Base-by-base conservation (phyloP, 2,113 vertebrate genomes). In the Bolborhynchus lineola region DNA sequence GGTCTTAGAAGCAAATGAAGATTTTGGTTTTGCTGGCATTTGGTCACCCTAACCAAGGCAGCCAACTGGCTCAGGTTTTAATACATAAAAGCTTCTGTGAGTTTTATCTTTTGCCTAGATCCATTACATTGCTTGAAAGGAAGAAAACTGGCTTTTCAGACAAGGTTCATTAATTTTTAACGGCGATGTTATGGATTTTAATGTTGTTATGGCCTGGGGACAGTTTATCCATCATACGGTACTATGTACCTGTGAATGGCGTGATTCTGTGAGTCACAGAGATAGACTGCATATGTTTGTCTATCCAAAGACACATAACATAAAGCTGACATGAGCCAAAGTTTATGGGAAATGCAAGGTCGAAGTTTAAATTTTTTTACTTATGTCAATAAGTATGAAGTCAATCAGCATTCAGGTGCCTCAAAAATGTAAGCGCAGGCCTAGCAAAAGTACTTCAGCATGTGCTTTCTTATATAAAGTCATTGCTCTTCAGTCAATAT, bases 51-150 rank as follows among this genome's bases (percentile, higher is more conserved):
- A 92, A 93, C 76, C 72, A 86, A 88, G 83, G 86, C 90, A 96
- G 95, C 95, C 97, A 97, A 95, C 88, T 96, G 96, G 93, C 95
- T 96, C 88, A 80, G 50, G 31, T 76, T 97, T 95, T 77, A 94
- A 70, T 53, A 86, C 62, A 86, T 46, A 91, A 88, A 97, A 85
- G 65, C 83, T 94, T 95, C 86, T 77, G 35, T 64, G 68, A 94
- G 52, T 72, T 93, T 95, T 85, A 63, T 79, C 68, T 95, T 94
- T 92, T 76, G 24, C 49, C 64, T 90, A 79, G 35, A 95, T 62
- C 39, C 18, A 52, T 29, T 87, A 31, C 35, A 88, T 52, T 92
- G 46, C 88, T 67, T 46, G 33, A 80, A 83, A 86, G 50, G 16
- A 16, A 78, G 81, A 57, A 67, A 82, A 71, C 55, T 3, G 37